Percentiles rank a stretch among this genome's conserved stretches.
Conservation (phyloP, 2,888 invertebrate genomes). For the Tipula confusa region DNA sequence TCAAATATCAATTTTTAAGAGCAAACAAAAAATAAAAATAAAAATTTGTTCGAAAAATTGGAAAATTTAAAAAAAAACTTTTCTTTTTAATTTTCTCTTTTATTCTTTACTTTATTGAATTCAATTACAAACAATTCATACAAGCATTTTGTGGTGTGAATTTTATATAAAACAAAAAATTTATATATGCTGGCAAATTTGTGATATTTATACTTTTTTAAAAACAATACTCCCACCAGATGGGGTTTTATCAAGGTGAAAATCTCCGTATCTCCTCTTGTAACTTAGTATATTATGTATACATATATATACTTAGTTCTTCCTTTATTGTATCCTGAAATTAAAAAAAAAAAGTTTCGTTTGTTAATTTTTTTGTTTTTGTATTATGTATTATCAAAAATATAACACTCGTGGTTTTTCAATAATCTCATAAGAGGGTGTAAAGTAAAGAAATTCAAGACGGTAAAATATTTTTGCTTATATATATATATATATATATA, state of each 20-base stretch:
- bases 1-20: not conserved
- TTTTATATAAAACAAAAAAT: not conserved
- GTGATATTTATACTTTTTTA: constrained; percentile 16
- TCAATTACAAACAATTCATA: not conserved
- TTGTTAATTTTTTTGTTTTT: constrained; percentile 25
- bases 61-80: not conserved
- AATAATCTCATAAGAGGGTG: not conserved
- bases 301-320: not conserved
- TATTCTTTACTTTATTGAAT: not conserved
- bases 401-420: not conserved
- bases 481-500: too few relatives aligned
- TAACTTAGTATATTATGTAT: not conserved
- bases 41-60: not conserved
- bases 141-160: not conserved
- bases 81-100: not conserved
- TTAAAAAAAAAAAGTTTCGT: not conserved
- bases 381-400: constrained; percentile 15
- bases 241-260: not conserved
- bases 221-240: not conserved
- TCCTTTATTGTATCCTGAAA: not conserved
- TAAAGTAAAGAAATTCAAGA: not conserved
- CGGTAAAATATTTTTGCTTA: not conserved
- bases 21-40: too few relatives aligned
- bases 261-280: not conserved
- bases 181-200: not conserved